phyloP scores from a whole-genome alignment of 2,797 vertebrate species.

The Cygnus olor region DNA sequence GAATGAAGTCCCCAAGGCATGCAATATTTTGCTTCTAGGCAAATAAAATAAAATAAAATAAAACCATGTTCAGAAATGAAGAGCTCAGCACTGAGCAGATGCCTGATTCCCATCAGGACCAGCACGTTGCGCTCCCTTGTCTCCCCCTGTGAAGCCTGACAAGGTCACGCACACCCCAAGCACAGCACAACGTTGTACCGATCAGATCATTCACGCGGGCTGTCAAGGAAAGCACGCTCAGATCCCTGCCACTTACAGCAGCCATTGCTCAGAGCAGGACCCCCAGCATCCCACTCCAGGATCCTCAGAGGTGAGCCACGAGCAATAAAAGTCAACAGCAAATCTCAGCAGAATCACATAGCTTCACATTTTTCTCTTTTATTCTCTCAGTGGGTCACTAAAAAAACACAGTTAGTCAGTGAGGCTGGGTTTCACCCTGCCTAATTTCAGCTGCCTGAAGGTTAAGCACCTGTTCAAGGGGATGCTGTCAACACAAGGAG shows the following conservation, averaged over 20 bases:
- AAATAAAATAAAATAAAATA: too few species aligned
- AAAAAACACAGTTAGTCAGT: neutral
- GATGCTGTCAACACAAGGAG: neutral
- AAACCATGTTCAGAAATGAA: neutral
- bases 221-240: neutral
- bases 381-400: neutral
- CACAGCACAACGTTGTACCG: neutral
- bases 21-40: constrained; percentile 4
- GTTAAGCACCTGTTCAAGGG: neutral
- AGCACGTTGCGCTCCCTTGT: neutral
- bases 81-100: neutral
- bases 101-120: neutral
- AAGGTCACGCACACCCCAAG: neutral
- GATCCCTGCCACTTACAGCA: neutral
- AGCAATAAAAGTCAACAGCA: neutral
- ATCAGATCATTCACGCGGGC: neutral
- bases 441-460: neutral
- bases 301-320: neutral
- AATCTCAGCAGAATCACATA: neutral
- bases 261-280: neutral
- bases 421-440: neutral
- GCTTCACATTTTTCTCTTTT: neutral
- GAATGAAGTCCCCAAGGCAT: neutral
- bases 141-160: neutral
- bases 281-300: neutral